phyloP scores from a whole-genome alignment of 2,113 vertebrate genomes.

The Pan troglodytes region DNA sequence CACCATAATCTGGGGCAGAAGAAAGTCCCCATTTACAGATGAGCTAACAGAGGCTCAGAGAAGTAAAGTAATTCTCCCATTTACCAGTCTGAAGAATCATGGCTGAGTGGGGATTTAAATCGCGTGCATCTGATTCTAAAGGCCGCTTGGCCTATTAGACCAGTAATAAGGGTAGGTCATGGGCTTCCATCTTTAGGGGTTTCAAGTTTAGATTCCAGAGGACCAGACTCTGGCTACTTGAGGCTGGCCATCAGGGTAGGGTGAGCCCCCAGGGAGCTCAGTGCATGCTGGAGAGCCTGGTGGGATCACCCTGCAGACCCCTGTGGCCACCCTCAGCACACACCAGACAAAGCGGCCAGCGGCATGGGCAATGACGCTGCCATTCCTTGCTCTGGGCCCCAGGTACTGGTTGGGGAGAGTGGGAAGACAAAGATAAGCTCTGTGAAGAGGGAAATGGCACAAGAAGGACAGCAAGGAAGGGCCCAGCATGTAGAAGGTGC shows the following conservation, averaged over 20 bases:
- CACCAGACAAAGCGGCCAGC: not conserved
- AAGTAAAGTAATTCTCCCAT: not conserved
- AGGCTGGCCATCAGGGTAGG: not conserved
- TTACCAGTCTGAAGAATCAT: not conserved
- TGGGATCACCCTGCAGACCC: not conserved
- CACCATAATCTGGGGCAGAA: not conserved
- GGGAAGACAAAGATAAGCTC: not conserved
- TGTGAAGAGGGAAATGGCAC: not conserved
- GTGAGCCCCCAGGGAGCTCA: not conserved
- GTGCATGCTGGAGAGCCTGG: not conserved
- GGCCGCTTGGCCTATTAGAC: not conserved
- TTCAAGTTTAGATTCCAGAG: not conserved
- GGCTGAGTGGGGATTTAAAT: not conserved
- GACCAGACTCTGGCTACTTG: not conserved
- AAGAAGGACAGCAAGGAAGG: not conserved
- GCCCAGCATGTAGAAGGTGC: rapidly evolving
- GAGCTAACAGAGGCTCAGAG: not conserved
- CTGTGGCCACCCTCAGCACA: not conserved
- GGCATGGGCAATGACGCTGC: too few species aligned
- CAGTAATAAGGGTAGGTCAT: not conserved
- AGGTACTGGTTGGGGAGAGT: not conserved
- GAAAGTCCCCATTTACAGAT: not conserved
- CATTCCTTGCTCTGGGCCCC: not conserved
- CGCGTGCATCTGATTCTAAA: not conserved
- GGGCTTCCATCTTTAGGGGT: not conserved